Percentiles rank a stretch among this genome's conserved stretches.
These are phyloP conservation scores for Brachyhypopomus occidentalis DNA, from an alignment of 2,113 vertebrate species.

Conservation along the genomic window DNA sequence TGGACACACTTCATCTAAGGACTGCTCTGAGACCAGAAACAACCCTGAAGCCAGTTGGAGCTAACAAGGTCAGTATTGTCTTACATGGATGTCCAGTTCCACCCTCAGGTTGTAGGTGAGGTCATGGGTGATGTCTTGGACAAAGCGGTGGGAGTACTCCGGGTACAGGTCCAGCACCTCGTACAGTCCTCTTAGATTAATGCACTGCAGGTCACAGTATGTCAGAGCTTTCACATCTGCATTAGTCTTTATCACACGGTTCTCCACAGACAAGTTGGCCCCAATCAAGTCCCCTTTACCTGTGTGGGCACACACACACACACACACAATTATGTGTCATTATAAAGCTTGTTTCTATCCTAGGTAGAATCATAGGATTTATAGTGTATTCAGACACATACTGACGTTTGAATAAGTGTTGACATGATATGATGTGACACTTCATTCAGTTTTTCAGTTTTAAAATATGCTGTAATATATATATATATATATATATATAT, in stretches of 20 bases:
- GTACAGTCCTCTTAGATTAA: constrained; percentile 54
- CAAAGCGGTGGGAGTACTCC: constrained; percentile 56
- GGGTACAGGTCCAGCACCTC: constrained; percentile 56
- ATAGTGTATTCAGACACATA: no score
- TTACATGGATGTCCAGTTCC: constrained; percentile 24
- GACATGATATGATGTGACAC: no score
- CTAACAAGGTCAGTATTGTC: neutral
- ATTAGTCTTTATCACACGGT: constrained; percentile 52
- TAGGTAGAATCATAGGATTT: no score
- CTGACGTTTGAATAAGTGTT: no score
- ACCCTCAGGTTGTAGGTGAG: constrained; percentile 54
- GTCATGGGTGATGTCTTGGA: constrained; percentile 51
- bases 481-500: no score
- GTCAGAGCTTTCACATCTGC: constrained; percentile 55
- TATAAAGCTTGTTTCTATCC: no score
- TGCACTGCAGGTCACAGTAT: constrained; percentile 56
- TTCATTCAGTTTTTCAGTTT: no score
- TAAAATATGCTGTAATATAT: no score
- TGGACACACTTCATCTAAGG: no score
- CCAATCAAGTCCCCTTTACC: constrained; percentile 57
- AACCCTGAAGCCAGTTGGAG: neutral
- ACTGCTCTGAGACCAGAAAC: neutral
- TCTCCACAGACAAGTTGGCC: constrained; percentile 51
- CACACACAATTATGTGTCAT: neutral
- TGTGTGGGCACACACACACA: constrained; percentile 28